Evolutionary conservation across 2,113 vertebrate species (phyloP), one percentile per base, ranked within the genome.

Genomic region (Phoxinus phoxinus): DNA sequence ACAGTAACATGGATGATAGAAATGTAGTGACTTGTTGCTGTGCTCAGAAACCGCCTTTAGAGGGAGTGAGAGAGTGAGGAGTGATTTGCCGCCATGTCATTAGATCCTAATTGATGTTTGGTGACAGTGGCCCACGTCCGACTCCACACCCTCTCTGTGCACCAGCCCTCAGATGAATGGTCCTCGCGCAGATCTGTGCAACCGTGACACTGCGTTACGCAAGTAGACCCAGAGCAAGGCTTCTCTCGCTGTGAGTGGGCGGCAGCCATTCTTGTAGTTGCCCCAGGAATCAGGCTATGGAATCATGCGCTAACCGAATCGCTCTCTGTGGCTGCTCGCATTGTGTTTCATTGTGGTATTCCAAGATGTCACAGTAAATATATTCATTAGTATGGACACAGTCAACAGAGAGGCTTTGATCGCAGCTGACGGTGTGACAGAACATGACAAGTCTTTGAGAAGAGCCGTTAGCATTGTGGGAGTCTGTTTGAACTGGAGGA

Each of bases 1-100:
- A 19, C 30, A 44, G 23, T 46, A 25, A 73, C 23, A 25, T 46
- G 41, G 37, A 15, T 25, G 41, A 71, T n/a, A 32, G 27, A 73
- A 46, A n/a, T 2, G 17, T 15, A 23, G 13, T 13, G 69, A 51
- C 67, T 72, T 32, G 46, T 71, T 91, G 90, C 87, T 48, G 48
- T 88, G 48, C 69, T 48, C 53, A 5, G 13, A 27, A 86, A 23
- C 35, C 32, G 77, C 92, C 93, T 92, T 87, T 76, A 93, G 94
- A 92, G 92, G 94, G 94, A 91, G 93, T 0, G n/a, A 92, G 86
- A 91, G 89, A 23, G 88, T 86, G 53, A 76, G 72, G 59, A 77
- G 51, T 87, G 84, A 88, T 56, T 82, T 73, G 27, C 88, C 85
- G 84, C 83, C 85, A 23, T 83, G 75, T 78, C 63, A 67, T 77